Evolutionary conservation across 2,888 invertebrate genomes (phyloP).

Genomic region (Melinaea menophilus): DNA sequence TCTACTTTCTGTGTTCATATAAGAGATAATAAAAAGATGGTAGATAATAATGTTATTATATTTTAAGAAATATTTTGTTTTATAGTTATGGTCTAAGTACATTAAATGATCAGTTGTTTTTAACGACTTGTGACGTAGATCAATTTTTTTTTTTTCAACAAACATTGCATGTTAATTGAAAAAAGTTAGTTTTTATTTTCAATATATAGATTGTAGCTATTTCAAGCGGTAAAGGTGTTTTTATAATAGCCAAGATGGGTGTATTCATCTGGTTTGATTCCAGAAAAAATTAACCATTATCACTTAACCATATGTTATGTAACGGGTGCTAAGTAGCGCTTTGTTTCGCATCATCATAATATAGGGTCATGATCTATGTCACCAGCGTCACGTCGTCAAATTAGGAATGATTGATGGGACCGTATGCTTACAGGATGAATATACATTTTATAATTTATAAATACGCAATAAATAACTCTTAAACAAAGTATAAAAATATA

Average conservation of each 20-base stretch:
- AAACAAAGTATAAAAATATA: neutral
- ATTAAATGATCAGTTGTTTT: neutral
- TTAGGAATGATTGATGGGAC: slow-evolving; percentile 51
- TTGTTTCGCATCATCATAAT: slow-evolving; percentile 29
- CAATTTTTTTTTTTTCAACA: neutral
- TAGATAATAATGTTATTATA: no score
- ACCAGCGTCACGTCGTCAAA: slow-evolving; percentile 41
- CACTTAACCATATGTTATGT: slow-evolving; percentile 13
- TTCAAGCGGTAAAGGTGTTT: no score
- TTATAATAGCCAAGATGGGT: neutral
- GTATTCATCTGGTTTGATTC: neutral
- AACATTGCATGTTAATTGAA: no score
- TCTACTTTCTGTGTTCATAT: neutral
- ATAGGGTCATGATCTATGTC: slow-evolving; percentile 28
- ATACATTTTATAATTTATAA: slow-evolving; percentile 1
- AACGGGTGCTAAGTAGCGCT: slow-evolving; percentile 26
- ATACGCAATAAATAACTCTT: no score
- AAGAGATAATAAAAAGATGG: no score
- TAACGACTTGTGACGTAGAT: neutral
- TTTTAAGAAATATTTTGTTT: no score
- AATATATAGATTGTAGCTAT: no score
- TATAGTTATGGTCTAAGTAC: no score
- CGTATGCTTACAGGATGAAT: slow-evolving; percentile 18
- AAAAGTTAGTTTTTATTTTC: no score
- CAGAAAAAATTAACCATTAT: slow-evolving; percentile 3